A percentile compares a stretch with the other conserved stretches of the same genome.
These are phyloP conservation scores for Microtus oregoni DNA, from an alignment of 2,113 vertebrate genomes.

Conservation along the genomic window DNA sequence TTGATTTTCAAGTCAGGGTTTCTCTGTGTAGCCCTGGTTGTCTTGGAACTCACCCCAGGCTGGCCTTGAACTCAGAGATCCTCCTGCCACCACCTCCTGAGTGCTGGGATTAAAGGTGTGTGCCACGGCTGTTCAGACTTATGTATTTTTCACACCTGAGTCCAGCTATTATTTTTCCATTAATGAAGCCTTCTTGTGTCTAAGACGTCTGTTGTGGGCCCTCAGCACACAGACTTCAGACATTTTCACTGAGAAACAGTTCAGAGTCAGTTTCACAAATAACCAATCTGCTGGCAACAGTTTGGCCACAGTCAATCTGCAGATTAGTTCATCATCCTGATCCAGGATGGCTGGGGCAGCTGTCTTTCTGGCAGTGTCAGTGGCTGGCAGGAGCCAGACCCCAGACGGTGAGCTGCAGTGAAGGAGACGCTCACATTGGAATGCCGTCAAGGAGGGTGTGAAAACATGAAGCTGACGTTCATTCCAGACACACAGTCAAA, in stretches of 20 bases:
- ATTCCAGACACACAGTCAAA: conserved; percentile 19
- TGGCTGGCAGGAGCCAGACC: neutral
- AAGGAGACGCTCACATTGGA: conserved; percentile 34
- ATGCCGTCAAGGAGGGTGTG: neutral
- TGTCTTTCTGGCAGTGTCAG: conserved; percentile 51
- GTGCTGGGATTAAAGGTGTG: neutral
- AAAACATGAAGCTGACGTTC: conserved; percentile 1
- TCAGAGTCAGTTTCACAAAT: conserved; percentile 1
- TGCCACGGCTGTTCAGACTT: no score
- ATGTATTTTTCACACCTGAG: neutral
- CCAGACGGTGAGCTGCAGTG: neutral
- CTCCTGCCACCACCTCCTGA: neutral
- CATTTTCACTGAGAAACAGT: conserved; percentile 43
- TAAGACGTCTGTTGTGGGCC: neutral
- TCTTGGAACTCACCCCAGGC: neutral
- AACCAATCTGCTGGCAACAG: conserved; percentile 20
- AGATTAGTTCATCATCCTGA: neutral
- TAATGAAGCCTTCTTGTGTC: neutral
- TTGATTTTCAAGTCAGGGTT: neutral
- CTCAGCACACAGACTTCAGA: neutral
- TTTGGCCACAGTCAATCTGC: conserved; percentile 32
- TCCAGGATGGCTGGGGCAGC: neutral
- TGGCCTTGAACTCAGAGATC: neutral
- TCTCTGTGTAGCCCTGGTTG: neutral
- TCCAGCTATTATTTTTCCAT: neutral